These are phyloP conservation scores for Pterois miles DNA, from an alignment of 2,797 vertebrate species.

Conservation along the genomic window DNA sequence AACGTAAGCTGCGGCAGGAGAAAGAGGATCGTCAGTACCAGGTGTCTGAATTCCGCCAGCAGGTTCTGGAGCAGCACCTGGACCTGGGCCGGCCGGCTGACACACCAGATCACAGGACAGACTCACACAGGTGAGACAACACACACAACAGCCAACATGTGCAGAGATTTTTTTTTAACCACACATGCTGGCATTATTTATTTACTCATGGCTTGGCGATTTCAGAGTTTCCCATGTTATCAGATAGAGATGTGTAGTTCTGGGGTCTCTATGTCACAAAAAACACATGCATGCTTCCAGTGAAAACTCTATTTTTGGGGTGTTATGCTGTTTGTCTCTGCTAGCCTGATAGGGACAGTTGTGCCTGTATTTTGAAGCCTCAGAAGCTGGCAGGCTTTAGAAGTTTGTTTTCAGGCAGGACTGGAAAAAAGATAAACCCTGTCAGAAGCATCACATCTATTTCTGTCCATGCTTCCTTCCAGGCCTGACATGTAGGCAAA, in stretches of 20 bases:
- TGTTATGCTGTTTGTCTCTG: slow-evolving; percentile 21
- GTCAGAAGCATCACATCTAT: slow-evolving; percentile 57
- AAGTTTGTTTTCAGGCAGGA: slow-evolving; percentile 63
- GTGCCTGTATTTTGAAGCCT: slow-evolving; percentile 53
- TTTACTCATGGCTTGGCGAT: not conserved
- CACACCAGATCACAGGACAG: slow-evolving; percentile 84
- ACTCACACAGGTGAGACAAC: slow-evolving; percentile 86
- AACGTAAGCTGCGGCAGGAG: slow-evolving; percentile 94
- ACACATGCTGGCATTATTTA: not conserved
- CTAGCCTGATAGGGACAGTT: slow-evolving; percentile 47
- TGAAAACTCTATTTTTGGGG: slow-evolving; percentile 29
- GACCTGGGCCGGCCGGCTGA: slow-evolving; percentile 89
- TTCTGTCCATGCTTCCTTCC: slow-evolving; percentile 51
- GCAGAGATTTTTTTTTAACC: not conserved
- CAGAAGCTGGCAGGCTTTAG: slow-evolving; percentile 57
- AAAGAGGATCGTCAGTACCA: slow-evolving; percentile 98
- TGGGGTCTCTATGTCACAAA: slow-evolving; percentile 13
- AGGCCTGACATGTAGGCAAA: slow-evolving; percentile 44
- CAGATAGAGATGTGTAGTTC: slow-evolving; percentile 18
- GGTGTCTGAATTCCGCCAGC: slow-evolving; percentile 97
- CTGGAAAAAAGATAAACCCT: slow-evolving; percentile 52
- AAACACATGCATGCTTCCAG: slow-evolving; percentile 16
- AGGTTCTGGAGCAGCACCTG: slow-evolving; percentile 96
- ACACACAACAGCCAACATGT: not conserved
- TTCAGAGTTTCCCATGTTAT: not conserved